Evolutionary conservation across 2,113 vertebrate species (phyloP).

Genomic region (Hemibagrus wyckioides): DNA sequence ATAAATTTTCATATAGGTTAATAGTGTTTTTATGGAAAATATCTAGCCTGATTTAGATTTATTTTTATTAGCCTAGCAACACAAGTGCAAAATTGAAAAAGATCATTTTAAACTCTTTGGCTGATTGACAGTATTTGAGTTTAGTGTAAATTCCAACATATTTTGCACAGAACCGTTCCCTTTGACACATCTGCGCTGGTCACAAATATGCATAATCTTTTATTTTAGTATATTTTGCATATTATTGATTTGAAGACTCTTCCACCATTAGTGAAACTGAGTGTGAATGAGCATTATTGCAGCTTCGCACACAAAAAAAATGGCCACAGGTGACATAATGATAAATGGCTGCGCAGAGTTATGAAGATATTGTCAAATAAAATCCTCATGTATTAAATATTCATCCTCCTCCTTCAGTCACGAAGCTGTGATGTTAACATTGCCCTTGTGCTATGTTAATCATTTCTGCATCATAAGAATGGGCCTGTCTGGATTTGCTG

Average conservation of each 20-base stretch:
- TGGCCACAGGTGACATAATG: conserved; percentile 27
- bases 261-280: background rate
- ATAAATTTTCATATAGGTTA: background rate
- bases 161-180: background rate
- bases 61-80: background rate
- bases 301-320: background rate
- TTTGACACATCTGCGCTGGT: background rate
- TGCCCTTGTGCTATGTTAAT: conserved; percentile 68
- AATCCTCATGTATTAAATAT: conserved; percentile 46
- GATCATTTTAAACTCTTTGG: background rate
- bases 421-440: conserved; percentile 73
- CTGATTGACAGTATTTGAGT: background rate
- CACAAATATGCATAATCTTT: background rate
- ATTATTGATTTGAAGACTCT: background rate
- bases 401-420: conserved; percentile 37
- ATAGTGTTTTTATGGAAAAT: background rate
- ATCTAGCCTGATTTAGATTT: background rate
- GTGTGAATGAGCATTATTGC: conserved; percentile 29
- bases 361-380: conserved; percentile 43
- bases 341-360: conserved; percentile 15
- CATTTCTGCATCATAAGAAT: conserved; percentile 70
- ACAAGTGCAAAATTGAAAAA: background rate
- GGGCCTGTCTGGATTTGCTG: conserved; percentile 65
- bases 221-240: background rate
- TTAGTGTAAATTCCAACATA: background rate